Evolutionary conservation across 1,140 invertebrate species (phyloP).

Genomic region (Tetranychus cinnabarinus): DNA sequence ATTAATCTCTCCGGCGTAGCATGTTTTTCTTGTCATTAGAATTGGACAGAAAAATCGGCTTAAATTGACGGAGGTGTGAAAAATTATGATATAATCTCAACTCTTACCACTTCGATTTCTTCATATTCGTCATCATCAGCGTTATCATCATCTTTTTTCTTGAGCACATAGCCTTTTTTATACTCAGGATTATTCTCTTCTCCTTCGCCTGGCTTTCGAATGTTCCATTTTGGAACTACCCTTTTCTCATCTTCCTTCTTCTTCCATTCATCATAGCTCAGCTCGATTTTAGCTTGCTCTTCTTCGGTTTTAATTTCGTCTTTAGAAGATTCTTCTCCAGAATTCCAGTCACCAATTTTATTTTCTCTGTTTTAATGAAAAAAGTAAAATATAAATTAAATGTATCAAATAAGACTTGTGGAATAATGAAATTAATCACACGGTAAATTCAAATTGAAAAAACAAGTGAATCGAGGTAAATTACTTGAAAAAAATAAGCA

Average conservation of each 20-base stretch:
- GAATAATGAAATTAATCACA: no score
- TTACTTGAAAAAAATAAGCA: no score
- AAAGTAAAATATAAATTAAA: no score
- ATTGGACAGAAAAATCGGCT: background rate
- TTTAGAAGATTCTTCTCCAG: constrained; percentile 7
- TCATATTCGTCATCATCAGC: constrained; percentile 33
- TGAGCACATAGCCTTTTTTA: constrained; percentile 68
- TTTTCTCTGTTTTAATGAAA: no score
- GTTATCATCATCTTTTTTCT: constrained; percentile 46
- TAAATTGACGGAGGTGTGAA: background rate
- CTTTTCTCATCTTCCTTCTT: constrained; percentile 38
- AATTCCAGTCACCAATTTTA: constrained; percentile 13
- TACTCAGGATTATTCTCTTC: constrained; percentile 57
- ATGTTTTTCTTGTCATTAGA: no score
- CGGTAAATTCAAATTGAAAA: no score
- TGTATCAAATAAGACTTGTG: no score
- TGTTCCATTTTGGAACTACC: constrained; percentile 45
- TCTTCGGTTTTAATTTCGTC: constrained; percentile 6
- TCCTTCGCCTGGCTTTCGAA: constrained; percentile 73
- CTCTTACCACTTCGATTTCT: constrained; percentile 18
- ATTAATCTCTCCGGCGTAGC: no score
- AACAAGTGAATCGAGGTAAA: no score
- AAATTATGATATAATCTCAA: background rate
- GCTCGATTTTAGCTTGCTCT: constrained; percentile 18
- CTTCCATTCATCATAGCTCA: constrained; percentile 67